Evolutionary conservation across 2,797 vertebrate species (phyloP).

Genomic region (Bradypodion ventrale): DNA sequence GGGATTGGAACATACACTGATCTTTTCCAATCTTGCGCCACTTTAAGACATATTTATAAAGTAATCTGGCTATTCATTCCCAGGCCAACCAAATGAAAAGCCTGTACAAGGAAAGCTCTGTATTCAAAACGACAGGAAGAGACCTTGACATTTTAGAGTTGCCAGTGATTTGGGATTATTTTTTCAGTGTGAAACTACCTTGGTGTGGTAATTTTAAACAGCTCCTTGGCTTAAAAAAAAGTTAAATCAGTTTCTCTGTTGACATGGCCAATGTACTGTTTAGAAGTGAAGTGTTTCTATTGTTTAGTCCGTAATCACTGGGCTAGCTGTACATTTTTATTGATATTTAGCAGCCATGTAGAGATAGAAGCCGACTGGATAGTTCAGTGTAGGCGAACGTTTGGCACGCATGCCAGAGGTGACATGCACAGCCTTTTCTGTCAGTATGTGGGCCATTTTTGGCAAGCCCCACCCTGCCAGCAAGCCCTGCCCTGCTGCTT

Average conservation of each 20-base stretch:
- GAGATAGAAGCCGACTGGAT: too few relatives aligned
- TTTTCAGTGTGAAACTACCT: background rate
- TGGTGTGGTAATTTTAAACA: background rate
- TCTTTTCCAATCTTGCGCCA: too few relatives aligned
- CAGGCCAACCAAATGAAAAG: background rate
- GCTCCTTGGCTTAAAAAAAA: background rate
- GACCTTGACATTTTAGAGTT: background rate
- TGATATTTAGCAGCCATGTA: too few relatives aligned
- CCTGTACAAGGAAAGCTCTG: background rate
- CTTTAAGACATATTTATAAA: constrained; percentile 7
- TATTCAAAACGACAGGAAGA: background rate
- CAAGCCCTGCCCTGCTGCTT: too few relatives aligned
- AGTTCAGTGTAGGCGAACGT: too few relatives aligned
- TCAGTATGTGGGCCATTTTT: too few relatives aligned
- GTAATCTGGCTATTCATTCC: background rate
- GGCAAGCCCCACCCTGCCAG: too few relatives aligned
- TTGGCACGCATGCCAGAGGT: too few relatives aligned
- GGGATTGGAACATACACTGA: too few relatives aligned
- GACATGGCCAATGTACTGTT: background rate
- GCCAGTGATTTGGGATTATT: background rate
- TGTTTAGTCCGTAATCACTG: too few relatives aligned
- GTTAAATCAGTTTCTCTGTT: background rate
- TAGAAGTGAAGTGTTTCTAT: background rate
- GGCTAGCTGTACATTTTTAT: too few relatives aligned
- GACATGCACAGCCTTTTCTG: too few relatives aligned